A percentile compares a stretch with the other conserved stretches of the same genome.
These are phyloP conservation scores for Sarcophaga caerulescens DNA, from an alignment of 2,888 invertebrate species.

Conservation along the genomic window DNA sequence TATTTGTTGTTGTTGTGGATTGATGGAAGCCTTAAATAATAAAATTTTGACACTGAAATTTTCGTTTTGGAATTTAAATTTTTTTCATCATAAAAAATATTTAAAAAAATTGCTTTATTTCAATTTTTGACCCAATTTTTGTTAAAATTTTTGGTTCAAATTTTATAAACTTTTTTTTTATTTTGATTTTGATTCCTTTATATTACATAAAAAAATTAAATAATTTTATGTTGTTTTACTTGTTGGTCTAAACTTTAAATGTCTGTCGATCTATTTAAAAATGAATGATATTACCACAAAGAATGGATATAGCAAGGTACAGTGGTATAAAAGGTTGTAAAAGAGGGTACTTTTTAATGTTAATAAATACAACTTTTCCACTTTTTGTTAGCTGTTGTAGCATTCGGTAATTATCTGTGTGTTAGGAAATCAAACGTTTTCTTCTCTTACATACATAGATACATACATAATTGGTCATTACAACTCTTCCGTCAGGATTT, in stretches of 20 bases:
- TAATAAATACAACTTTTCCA: too few relatives aligned
- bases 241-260: background rate
- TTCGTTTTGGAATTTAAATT: background rate
- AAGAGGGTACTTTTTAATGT: too few relatives aligned
- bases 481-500: too few relatives aligned
- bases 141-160: background rate
- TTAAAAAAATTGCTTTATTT: background rate
- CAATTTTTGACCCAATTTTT: conserved; percentile 30
- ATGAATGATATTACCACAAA: too few relatives aligned
- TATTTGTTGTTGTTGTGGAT: background rate
- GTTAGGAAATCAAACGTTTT: too few relatives aligned
- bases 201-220: background rate
- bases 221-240: conserved; percentile 7
- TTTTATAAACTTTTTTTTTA: background rate
- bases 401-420: too few relatives aligned
- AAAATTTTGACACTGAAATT: conserved; percentile 52
- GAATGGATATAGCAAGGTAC: background rate
- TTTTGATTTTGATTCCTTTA: background rate
- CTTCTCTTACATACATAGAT: too few relatives aligned
- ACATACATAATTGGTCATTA: too few relatives aligned
- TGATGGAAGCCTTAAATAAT: conserved; percentile 16
- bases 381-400: too few relatives aligned
- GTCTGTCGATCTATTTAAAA: too few relatives aligned
- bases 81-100: background rate
- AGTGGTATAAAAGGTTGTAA: background rate